Base-by-base conservation (phyloP, 1,140 invertebrate genomes). In the Battus philenor region DNA sequence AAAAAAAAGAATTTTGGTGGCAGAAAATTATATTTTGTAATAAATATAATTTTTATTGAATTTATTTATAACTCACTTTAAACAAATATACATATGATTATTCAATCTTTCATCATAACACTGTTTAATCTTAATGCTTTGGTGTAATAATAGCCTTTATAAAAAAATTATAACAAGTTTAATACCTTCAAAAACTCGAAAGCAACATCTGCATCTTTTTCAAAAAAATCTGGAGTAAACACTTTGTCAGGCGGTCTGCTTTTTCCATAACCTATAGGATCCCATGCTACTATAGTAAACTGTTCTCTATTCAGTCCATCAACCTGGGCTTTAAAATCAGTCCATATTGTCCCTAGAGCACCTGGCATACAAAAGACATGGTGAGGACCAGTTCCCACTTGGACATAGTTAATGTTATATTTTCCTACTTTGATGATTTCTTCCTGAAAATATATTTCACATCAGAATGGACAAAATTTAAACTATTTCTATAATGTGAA, bases 181-280 rank as follows among this genome's bases (percentile, higher is more conserved):
- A n/a, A n/a, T n/a, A 92, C 91, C 81, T 92, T 88, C 92, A 96
- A 94, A 15, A 97, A 81, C 47, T 90, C 72, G 44, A 88, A 75
- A 5, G 92, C 94, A 41, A 79, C 76, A 30, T 90, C 78, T 9
- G 95, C 95, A 88, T 97, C 95, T 55, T 88, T 88, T 29, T 91
- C 85, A 50, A 91, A 92, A 71, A 94, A 96, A 52, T 94, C 87
- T 3, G 86, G 51, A 0, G 88, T 80, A 71, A 94, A 97, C 10
- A 90, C 84, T 53, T 92, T 87, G 12, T 91, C 77, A 1, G 94
- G 94, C 3, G 95, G 95, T 50, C 92, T 88, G 55, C 94, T 96
- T 44, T 91, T 91, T 4, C 95, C 95, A 87, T 95, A 97, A 1
- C 95, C 95, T 1, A 94, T 93, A 2, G 95, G 94, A 84, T 97